Percentiles rank a stretch among this genome's conserved stretches.
These are phyloP conservation scores for Trichonephila inaurata DNA, from an alignment of 1,140 invertebrate genomes.

Conservation along the genomic window DNA sequence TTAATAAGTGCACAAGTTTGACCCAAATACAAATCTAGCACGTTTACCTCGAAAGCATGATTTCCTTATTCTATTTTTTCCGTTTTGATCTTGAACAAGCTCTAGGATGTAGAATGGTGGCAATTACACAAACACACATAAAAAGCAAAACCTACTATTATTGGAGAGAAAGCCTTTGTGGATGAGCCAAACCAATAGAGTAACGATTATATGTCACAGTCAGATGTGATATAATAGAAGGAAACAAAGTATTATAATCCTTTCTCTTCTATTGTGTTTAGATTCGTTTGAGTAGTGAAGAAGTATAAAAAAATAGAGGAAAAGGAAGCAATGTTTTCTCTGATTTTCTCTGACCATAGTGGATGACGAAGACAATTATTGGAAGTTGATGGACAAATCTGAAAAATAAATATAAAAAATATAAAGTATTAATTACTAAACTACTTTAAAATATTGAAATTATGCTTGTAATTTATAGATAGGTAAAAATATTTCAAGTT, in stretches of 20 bases:
- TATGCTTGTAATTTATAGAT: too few relatives aligned
- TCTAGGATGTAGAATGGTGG: too few relatives aligned
- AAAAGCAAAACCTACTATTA: background rate
- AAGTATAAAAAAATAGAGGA: background rate
- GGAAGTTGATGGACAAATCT: background rate
- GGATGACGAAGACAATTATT: background rate
- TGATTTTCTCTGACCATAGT: background rate
- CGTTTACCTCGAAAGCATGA: background rate
- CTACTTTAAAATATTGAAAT: too few relatives aligned
- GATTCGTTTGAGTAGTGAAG: slow-evolving; percentile 23
- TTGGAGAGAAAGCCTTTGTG: slow-evolving; percentile 21
- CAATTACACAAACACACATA: background rate
- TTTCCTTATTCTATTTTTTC: background rate
- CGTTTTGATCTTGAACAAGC: background rate
- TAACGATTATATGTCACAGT: slow-evolving; percentile 47
- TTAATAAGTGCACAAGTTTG: too few relatives aligned
- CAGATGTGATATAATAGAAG: slow-evolving; percentile 31
- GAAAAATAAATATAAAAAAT: background rate
- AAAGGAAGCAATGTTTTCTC: background rate
- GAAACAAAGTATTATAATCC: slow-evolving; percentile 13
- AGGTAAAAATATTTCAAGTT: too few relatives aligned
- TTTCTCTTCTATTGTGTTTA: background rate
- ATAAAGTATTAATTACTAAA: background rate
- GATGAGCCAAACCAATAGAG: slow-evolving; percentile 50
- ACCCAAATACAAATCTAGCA: background rate